Evolutionary conservation across 2,888 invertebrate species (phyloP).

Genomic region (Macrosoma leucophasiata): DNA sequence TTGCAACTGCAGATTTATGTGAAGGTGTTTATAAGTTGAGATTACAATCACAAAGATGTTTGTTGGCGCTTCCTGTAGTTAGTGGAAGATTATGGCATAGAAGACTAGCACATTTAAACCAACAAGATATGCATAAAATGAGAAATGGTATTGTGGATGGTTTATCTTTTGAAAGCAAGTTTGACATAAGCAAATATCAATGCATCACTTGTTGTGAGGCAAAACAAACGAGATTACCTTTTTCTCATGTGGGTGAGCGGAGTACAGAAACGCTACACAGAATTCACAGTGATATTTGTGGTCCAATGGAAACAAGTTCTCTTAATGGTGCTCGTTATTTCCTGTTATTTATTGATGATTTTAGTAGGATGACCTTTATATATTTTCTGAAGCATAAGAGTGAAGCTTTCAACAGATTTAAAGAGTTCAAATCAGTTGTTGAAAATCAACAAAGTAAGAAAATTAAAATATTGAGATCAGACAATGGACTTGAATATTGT

Average conservation of each 20-base stretch:
- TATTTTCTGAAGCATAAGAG: constrained; percentile 9
- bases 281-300: constrained; percentile 31
- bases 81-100: constrained; percentile 17
- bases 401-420: constrained; percentile 14
- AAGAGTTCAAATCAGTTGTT: constrained; percentile 13
- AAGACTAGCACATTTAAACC: constrained; percentile 20
- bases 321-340: no score
- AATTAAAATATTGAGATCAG: constrained; percentile 19
- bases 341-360: constrained; percentile 35
- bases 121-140: constrained; percentile 21
- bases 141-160: constrained; percentile 18
- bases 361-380: constrained; percentile 25
- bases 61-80: constrained; percentile 6
- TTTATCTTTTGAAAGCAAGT: no score
- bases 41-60: constrained; percentile 6
- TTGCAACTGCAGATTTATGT: constrained; percentile 1
- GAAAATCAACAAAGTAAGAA: constrained; percentile 19
- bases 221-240: constrained; percentile 18
- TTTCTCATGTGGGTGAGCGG: constrained; percentile 7
- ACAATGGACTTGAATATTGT: constrained; percentile 24
- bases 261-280: constrained; percentile 9
- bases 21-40: constrained; percentile 15
- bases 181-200: constrained; percentile 6
- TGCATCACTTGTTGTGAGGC: constrained; percentile 21
- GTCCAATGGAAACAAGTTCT: constrained; percentile 30